Evolutionary conservation across 2,888 invertebrate species (phyloP).

Genomic region (Drosophila lutescens): DNA sequence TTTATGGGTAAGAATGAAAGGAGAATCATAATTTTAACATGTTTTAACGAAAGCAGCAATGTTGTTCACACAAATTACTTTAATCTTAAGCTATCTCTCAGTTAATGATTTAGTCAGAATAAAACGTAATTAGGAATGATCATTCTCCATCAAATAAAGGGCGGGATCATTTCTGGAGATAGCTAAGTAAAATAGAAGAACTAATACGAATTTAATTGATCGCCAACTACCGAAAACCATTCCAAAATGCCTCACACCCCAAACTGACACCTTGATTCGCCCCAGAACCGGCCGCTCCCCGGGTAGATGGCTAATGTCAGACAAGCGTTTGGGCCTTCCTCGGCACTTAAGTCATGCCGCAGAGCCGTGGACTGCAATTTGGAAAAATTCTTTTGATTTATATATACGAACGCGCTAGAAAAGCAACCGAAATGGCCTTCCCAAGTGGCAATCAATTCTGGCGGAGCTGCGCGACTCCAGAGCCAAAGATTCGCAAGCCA

Average conservation of each 20-base stretch:
- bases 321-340: slow-evolving; percentile 32
- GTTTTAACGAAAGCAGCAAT: too few relatives aligned
- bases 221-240: slow-evolving; percentile 16
- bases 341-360: slow-evolving; percentile 41
- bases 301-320: slow-evolving; percentile 57
- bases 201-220: slow-evolving; percentile 72
- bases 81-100: too few relatives aligned
- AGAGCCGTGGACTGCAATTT: slow-evolving; percentile 50
- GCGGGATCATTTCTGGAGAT: neutral
- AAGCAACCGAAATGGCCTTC: slow-evolving; percentile 66
- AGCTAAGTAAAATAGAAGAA: slow-evolving; percentile 4
- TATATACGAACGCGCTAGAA: slow-evolving; percentile 36
- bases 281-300: slow-evolving; percentile 50
- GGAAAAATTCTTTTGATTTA: slow-evolving; percentile 66
- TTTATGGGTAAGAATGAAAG: too few relatives aligned
- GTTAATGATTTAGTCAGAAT: neutral
- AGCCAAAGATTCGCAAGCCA: slow-evolving; percentile 16
- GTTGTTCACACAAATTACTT: too few relatives aligned
- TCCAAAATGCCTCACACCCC: slow-evolving; percentile 19
- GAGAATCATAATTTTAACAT: too few relatives aligned
- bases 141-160: neutral
- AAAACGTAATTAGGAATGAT: neutral
- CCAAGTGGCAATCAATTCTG: slow-evolving; percentile 75
- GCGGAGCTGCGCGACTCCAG: slow-evolving; percentile 20
- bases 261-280: slow-evolving; percentile 65